Base-by-base conservation (phyloP, 2,797 vertebrate species). In the Gallinago nigripennis region DNA sequence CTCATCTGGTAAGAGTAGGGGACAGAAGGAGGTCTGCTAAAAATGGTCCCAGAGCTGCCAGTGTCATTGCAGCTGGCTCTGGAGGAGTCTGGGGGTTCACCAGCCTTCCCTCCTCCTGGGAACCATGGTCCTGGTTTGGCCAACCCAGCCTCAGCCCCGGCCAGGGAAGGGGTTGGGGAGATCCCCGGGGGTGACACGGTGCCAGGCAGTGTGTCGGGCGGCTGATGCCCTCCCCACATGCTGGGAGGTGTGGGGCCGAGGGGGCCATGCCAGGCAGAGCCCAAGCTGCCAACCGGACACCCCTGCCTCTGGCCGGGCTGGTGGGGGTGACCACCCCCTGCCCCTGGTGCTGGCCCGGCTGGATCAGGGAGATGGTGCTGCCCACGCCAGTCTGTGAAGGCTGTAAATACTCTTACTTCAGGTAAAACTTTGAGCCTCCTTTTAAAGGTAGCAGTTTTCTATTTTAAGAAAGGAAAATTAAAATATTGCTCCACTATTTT, bases 161-260 rank as follows among this genome's bases (percentile, higher is more conserved):
- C 43, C 2, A 0, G 27, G 51, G 16, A 17, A 33, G 16, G 7
- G 12, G 11, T 33, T 0, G 0, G 11, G 28, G 13, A 33, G 13
- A 33, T 19, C 39, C 4, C 18, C 2, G 0, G 5, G 8, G 24
- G 11, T 25, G 37, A 12, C 3, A 1, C 65, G 43, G 53, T 6
- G 11, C 1, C 25, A 20, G 53, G 20, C 28, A 2, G 0, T 7
- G 13, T 8, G 53, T 17, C 35, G 1, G 35, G 12, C 0, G 5
- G 28, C 30, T 0, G 2, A 41, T 30, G 23, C 18, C 41, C 14
- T 21, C 17, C 28, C 57, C 1, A 12, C 11, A 14, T 6, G 8
- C 14, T 2, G 1, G 58, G 41, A 15, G 39, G 39, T 3, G 0
- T 3, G 3, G 58, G 28, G 48, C 9, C 0, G 1, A 18, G 6